These are phyloP conservation scores for Muscina levida DNA, from an alignment of 2,888 invertebrate genomes.

Conservation along the genomic window DNA sequence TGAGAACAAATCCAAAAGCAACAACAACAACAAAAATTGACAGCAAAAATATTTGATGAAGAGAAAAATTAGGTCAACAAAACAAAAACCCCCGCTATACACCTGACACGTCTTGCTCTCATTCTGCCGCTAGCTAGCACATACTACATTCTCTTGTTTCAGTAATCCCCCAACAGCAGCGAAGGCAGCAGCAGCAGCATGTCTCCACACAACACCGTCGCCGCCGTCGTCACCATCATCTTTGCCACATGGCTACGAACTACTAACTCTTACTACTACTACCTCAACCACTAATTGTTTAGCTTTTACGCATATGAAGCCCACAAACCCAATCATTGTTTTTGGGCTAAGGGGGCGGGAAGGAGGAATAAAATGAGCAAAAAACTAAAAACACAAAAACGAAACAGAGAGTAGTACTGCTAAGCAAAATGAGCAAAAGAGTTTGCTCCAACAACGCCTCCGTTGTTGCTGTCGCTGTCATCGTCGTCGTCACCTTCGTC, in stretches of 20 bases:
- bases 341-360: no score
- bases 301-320: constrained; percentile 7
- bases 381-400: constrained; percentile 33
- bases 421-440: constrained; percentile 55
- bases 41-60: constrained; percentile 68
- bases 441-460: constrained; percentile 5
- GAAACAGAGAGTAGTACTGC: constrained; percentile 27
- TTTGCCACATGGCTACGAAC: no score
- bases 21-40: constrained; percentile 56
- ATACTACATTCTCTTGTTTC: constrained; percentile 29
- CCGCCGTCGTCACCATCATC: constrained; percentile 27
- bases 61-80: constrained; percentile 78
- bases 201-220: constrained; percentile 34
- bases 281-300: no score
- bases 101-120: constrained; percentile 53
- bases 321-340: neutral
- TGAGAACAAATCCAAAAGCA: constrained; percentile 52
- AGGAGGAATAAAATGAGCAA: no score
- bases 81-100: constrained; percentile 69
- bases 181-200: constrained; percentile 35
- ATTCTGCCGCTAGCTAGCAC: neutral
- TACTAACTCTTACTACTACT: neutral
- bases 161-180: neutral
- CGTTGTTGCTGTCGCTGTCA: neutral
- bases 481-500: neutral